These are phyloP conservation scores for Psilopsiagon aymara DNA, from an alignment of 2,113 vertebrate species.

Conservation along the genomic window DNA sequence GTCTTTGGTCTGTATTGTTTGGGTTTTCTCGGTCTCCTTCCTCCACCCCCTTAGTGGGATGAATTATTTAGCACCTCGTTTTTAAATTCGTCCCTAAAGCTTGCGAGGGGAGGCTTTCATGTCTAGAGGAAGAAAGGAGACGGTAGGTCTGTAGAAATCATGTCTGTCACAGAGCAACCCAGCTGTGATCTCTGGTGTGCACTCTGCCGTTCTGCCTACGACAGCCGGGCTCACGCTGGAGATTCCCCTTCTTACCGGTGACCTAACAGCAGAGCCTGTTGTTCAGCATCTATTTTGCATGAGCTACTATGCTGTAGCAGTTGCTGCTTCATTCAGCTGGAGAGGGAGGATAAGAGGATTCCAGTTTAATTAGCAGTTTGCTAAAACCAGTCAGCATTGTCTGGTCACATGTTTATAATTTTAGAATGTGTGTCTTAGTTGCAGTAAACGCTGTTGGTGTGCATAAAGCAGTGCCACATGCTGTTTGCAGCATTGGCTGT, in stretches of 20 bases:
- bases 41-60: conserved; percentile 11
- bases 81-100: background rate
- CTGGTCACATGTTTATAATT: conserved; percentile 39
- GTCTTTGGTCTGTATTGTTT: background rate
- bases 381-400: conserved; percentile 38
- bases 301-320: conserved; percentile 19
- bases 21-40: conserved; percentile 13
- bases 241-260: conserved; percentile 44
- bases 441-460: background rate
- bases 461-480: conserved; percentile 7
- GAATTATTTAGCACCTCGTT: conserved; percentile 46
- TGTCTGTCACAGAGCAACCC: background rate
- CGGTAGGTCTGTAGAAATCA: background rate
- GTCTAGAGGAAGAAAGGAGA: background rate
- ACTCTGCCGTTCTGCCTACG: background rate
- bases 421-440: conserved; percentile 41
- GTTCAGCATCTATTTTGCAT: conserved; percentile 10
- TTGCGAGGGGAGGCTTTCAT: background rate
- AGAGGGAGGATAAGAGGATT: conserved; percentile 50
- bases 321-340: conserved; percentile 6
- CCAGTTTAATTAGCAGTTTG: conserved; percentile 49
- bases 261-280: conserved; percentile 35
- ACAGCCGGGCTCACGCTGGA: conserved; percentile 3
- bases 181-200: conserved; percentile 29
- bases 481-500: background rate